Conservation (phyloP, 2,888 invertebrate species). For the Apodemia duryi region DNA sequence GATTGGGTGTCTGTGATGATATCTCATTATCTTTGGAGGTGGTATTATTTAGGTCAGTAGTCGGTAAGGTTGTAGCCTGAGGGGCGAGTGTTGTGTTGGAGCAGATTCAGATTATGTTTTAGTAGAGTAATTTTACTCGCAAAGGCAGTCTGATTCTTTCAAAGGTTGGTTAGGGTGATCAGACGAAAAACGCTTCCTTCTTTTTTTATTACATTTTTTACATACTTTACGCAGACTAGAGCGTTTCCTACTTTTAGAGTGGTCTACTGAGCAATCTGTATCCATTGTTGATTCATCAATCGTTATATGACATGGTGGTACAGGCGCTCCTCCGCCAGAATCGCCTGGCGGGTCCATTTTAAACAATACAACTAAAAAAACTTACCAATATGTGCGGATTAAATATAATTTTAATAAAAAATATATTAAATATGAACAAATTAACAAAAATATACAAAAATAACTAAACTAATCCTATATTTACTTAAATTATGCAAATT, state of each 20-base stretch:
- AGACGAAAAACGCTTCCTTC: not conserved
- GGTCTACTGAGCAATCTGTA: not conserved
- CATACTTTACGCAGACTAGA: not conserved
- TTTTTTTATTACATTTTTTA: constrained; percentile 2
- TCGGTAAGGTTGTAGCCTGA: not conserved
- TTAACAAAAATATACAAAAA: not conserved
- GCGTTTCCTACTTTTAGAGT: not conserved
- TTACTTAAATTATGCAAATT: not conserved
- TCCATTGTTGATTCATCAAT: not conserved
- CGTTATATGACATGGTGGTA: not conserved
- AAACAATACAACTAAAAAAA: not conserved
- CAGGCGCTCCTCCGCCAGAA: not conserved
- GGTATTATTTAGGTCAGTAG: not conserved
- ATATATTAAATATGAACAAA: not conserved
- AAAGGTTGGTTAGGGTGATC: not conserved
- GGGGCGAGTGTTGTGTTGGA: not conserved
- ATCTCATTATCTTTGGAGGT: not conserved
- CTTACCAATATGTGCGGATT: constrained; percentile 1
- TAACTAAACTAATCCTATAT: not conserved
- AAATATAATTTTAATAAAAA: not conserved
- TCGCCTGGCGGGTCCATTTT: not conserved
- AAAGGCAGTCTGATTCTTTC: not conserved
- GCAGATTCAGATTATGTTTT: not conserved
- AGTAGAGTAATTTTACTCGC: not conserved
- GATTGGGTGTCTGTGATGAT: not conserved